These are phyloP conservation scores for Scaptomyza reducta DNA, from an alignment of 2,888 invertebrate genomes.

Conservation along the genomic window DNA sequence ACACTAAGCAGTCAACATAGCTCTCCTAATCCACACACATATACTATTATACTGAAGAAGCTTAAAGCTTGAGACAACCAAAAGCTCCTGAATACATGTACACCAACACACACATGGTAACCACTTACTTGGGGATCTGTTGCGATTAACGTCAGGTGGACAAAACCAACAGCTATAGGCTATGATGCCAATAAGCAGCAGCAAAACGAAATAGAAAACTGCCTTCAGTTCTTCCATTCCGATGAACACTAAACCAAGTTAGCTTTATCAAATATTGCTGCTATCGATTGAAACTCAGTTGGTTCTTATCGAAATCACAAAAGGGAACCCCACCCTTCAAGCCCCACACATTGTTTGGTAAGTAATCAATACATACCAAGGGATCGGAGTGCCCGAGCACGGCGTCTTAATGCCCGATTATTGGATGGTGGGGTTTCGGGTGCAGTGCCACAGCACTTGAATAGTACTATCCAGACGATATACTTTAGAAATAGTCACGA, in stretches of 20 bases:
- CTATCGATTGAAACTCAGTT: conserved; percentile 15
- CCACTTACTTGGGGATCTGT: conserved; percentile 31
- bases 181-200: conserved; percentile 50
- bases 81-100: neutral
- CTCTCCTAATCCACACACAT: neutral
- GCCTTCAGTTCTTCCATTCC: conserved; percentile 52
- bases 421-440: neutral
- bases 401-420: conserved; percentile 16
- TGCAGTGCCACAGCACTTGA: conserved; percentile 44
- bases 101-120: neutral
- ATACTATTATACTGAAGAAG: neutral
- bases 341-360: neutral
- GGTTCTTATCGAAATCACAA: conserved; percentile 34
- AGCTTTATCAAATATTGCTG: conserved; percentile 45
- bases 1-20: neutral
- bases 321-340: conserved; percentile 32
- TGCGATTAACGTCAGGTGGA: conserved; percentile 1
- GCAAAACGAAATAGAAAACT: conserved; percentile 28
- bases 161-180: conserved; percentile 42
- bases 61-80: neutral
- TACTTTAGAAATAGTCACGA: conserved; percentile 45
- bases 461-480: conserved; percentile 53
- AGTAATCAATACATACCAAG: conserved; percentile 30
- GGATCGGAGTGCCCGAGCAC: conserved; percentile 19
- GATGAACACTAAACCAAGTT: conserved; percentile 52